A percentile compares a stretch with the other conserved stretches of the same genome.
Conservation (phyloP, 2,888 invertebrate species). For the Melinopterus prodromus region DNA sequence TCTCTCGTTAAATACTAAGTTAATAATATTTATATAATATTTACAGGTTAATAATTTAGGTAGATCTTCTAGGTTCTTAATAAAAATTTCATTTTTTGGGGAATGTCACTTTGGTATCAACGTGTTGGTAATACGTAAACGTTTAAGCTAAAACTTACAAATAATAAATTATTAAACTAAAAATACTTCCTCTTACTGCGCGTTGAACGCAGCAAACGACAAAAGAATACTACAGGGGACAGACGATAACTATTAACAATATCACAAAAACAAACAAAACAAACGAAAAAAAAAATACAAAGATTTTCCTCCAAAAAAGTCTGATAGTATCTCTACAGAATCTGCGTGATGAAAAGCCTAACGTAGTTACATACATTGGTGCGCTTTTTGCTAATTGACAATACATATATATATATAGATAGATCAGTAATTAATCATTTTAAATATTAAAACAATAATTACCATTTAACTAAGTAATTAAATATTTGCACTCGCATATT, state of each 20-base stretch:
- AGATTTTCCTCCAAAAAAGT: constrained; percentile 18
- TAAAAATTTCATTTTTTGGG: constrained; percentile 61
- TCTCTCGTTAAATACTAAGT: constrained; percentile 57
- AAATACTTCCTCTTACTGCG: constrained; percentile 32
- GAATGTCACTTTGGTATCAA: constrained; percentile 79
- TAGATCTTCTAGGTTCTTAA: constrained; percentile 49
- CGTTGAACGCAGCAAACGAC: constrained; percentile 35
- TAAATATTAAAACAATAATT: constrained; percentile 54
- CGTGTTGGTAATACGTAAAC: constrained; percentile 55
- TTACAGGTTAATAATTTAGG: constrained; percentile 51
- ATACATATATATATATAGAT: constrained; percentile 8
- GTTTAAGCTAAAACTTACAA: constrained; percentile 34
- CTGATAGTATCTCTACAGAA: not conserved
- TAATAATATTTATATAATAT: constrained; percentile 54
- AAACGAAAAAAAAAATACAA: constrained; percentile 11
- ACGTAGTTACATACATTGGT: constrained; percentile 26
- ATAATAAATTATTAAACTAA: constrained; percentile 45
- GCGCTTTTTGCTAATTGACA: constrained; percentile 15
- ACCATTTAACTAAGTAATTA: constrained; percentile 39
- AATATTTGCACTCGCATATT: constrained; percentile 32
- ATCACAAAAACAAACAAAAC: constrained; percentile 23
- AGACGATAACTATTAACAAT: constrained; percentile 12
- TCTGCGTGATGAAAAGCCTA: constrained; percentile 34
- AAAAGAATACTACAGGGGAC: constrained; percentile 29
- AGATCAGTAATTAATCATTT: constrained; percentile 49